Conservation (phyloP, 2,888 invertebrate species). For the Cetonia aurata region DNA sequence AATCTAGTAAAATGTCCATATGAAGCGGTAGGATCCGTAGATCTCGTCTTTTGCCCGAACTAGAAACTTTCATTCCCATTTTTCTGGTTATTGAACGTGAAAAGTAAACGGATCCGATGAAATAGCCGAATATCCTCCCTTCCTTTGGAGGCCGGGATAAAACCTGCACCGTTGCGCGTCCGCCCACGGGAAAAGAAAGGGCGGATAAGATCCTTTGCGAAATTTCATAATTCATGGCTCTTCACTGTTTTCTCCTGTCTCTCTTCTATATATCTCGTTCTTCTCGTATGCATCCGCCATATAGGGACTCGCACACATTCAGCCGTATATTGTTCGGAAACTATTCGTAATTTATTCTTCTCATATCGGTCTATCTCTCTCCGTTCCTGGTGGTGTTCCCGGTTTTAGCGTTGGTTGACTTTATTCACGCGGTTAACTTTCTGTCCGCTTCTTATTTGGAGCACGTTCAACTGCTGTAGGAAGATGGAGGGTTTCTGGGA, state of each 20-base stretch:
- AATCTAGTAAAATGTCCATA: background rate
- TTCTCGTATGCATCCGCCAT: slow-evolving; percentile 34
- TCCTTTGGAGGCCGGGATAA: slow-evolving; percentile 49
- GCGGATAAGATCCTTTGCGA: slow-evolving; percentile 52
- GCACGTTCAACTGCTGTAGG: background rate
- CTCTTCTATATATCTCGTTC: slow-evolving; percentile 4
- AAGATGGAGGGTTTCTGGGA: slow-evolving; percentile 12
- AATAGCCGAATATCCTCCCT: slow-evolving; percentile 55
- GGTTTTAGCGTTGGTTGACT: background rate
- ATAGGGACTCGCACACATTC: background rate
- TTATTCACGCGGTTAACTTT: background rate
- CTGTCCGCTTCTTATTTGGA: slow-evolving; percentile 24
- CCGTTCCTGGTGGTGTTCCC: background rate
- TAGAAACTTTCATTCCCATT: slow-evolving; percentile 54
- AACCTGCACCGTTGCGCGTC: slow-evolving; percentile 55
- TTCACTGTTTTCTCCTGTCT: slow-evolving; percentile 24
- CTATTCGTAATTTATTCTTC: slow-evolving; percentile 51
- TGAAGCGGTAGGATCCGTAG: slow-evolving; percentile 6
- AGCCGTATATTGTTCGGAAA: slow-evolving; percentile 50
- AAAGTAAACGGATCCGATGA: slow-evolving; percentile 58
- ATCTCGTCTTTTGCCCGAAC: slow-evolving; percentile 22
- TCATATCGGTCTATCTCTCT: slow-evolving; percentile 15
- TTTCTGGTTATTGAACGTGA: slow-evolving; percentile 59
- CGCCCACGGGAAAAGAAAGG: slow-evolving; percentile 30
- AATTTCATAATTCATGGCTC: slow-evolving; percentile 58